Evolutionary conservation across 2,113 vertebrate species (phyloP).

Genomic region (Gavialis gangeticus): DNA sequence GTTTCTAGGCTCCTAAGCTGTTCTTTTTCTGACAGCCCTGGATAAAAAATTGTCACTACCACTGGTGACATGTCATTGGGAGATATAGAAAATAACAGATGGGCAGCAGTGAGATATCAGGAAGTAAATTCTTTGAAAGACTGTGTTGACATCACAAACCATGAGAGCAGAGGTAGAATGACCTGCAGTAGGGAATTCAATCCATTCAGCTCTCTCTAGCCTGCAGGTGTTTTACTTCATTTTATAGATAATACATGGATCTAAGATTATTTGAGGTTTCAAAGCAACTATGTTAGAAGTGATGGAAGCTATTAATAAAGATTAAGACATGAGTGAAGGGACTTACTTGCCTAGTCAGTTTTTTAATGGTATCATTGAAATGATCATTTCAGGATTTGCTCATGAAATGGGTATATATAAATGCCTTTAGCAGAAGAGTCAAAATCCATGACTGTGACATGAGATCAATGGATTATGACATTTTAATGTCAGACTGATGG

Average conservation of each 20-base stretch:
- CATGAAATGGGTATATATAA: background rate
- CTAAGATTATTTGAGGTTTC: background rate
- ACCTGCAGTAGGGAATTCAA: conserved; percentile 37
- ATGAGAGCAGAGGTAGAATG: conserved; percentile 46
- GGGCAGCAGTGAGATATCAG: conserved; percentile 58
- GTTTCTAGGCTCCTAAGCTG: conserved; percentile 60
- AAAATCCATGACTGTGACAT: background rate
- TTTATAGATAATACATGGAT: background rate
- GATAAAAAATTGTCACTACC: conserved; percentile 69
- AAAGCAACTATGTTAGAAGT: background rate
- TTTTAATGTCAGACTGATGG: conserved; percentile 56
- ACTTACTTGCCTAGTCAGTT: background rate
- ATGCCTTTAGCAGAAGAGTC: conserved; percentile 22
- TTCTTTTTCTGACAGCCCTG: conserved; percentile 63
- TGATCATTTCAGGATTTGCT: background rate
- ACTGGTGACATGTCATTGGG: conserved; percentile 55
- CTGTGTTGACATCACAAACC: conserved; percentile 62
- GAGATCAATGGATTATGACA: conserved; percentile 69
- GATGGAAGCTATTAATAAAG: background rate
- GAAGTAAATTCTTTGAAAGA: conserved; percentile 61
- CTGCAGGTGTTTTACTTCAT: background rate
- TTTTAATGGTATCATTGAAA: background rate
- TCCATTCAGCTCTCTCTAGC: background rate
- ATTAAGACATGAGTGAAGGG: background rate
- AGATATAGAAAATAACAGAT: conserved; percentile 69